Conservation (phyloP, 2,888 invertebrate species). For the Dascillus cervinus region DNA sequence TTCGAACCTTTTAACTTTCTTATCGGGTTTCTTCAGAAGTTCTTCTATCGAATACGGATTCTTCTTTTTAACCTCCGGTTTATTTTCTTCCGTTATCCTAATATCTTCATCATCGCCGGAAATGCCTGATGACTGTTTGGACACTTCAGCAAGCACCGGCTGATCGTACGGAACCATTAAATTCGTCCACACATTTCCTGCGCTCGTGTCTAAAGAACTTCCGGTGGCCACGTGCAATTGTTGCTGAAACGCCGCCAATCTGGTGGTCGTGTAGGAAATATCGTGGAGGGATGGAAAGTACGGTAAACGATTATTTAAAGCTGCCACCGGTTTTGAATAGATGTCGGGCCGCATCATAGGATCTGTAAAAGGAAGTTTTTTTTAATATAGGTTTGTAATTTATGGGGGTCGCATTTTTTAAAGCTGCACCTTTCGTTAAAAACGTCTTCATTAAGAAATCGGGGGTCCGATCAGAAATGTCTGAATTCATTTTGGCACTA, state of each 20-base stretch:
- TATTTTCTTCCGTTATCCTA: conserved; percentile 22
- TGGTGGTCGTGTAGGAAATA: conserved; percentile 35
- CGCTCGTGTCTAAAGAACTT: conserved; percentile 40
- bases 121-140: too few relatives aligned
- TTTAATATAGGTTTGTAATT: conserved; percentile 8
- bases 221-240: conserved; percentile 47
- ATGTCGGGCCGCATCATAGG: conserved; percentile 28
- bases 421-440: conserved; percentile 15
- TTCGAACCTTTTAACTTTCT: conserved; percentile 41
- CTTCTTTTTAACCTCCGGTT: conserved; percentile 49
- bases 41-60: conserved; percentile 87
- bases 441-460: conserved; percentile 16
- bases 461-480: conserved; percentile 8
- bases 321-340: conserved; percentile 28
- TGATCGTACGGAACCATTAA: conserved; percentile 50
- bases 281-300: conserved; percentile 31
- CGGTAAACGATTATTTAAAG: conserved; percentile 21
- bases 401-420: conserved; percentile 13
- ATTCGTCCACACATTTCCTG: conserved; percentile 44
- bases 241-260: conserved; percentile 49
- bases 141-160: background rate
- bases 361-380: conserved; percentile 5
- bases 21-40: conserved; percentile 71
- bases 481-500: conserved; percentile 6
- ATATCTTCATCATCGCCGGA: conserved; percentile 23